Base-by-base conservation (phyloP, 2,888 invertebrate species). In the Ametastegia equiseti region DNA sequence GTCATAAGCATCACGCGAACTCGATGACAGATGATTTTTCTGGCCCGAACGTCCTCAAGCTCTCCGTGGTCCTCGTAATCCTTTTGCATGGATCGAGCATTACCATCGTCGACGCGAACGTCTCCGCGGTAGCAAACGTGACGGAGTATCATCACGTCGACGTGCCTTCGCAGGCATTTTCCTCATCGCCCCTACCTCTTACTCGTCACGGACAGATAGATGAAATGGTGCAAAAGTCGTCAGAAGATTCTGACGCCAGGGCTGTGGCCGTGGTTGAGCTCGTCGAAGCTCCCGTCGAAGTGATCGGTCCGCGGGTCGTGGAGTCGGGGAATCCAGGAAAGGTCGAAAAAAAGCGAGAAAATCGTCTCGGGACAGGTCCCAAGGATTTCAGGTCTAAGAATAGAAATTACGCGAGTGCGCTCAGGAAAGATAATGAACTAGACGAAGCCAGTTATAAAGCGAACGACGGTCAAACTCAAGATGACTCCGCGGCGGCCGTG, bases 31-130 rank as follows among this genome's bases (percentile, higher is more conserved):
- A 15, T 60, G 42, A 39, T 4, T 42, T 60, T n/a, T 33, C 7
- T 45, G 15, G 6, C 1, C 33, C 19, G 13, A 27, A 5, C 63
- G 3, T 30, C 7, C 13, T 39, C 15, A 42, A 30, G n/a, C 7
- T 39, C 5, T 63, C 60, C n/a, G 5, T 60, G n/a, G 27, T 78
- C 78, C 27, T 78, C 39, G 42, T 15, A 30, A 63, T 78, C 39
- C 4, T 30, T 13, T 45, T 36, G 4, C 23, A 19, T 33, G 50
- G 11, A 23, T 36, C 50, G 36, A 50, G 19, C 19, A 19, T 54
- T 2, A 23, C 19, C 33, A 19, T 36, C 5, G 47, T 47, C n/a
- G 6, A 30, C 27, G n/a, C 47, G 30, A 6, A 36, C 13, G 15
- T n/a, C 47, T 36, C 45, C n/a, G 19, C 36, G n/a, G 11, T 36